These are phyloP conservation scores for Agapornis roseicollis DNA, from an alignment of 2,113 vertebrate species.

Conservation along the genomic window DNA sequence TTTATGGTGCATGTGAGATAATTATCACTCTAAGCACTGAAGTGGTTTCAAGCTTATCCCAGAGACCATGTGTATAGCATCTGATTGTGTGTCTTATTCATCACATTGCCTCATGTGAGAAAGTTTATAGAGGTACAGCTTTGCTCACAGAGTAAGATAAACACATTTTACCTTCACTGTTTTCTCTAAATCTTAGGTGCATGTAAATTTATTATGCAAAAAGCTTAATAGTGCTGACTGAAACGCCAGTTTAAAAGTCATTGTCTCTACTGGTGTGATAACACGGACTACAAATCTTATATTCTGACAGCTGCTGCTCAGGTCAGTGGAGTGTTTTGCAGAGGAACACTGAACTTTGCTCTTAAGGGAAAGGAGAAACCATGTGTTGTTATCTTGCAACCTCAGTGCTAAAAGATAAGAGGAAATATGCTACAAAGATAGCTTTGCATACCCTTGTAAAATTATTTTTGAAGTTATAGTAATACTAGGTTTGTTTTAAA, in stretches of 20 bases:
- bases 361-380: not conserved
- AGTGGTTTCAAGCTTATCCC: not conserved
- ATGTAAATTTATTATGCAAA: not conserved
- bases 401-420: not conserved
- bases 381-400: not conserved
- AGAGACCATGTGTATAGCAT: not conserved
- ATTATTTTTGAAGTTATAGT: not conserved
- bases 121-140: not conserved
- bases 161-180: not conserved
- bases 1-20: not conserved
- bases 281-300: not conserved
- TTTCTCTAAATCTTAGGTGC: not conserved
- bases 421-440: not conserved
- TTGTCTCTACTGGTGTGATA: not conserved
- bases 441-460: not conserved
- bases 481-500: not conserved
- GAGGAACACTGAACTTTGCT: not conserved
- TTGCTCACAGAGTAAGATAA: not conserved
- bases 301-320: not conserved
- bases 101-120: not conserved
- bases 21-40: not conserved
- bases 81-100: not conserved
- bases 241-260: not conserved
- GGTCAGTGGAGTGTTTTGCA: not conserved
- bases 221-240: not conserved